These are phyloP conservation scores for Pteropus rufus DNA, from an alignment of 2,797 vertebrate species.

Conservation along the genomic window DNA sequence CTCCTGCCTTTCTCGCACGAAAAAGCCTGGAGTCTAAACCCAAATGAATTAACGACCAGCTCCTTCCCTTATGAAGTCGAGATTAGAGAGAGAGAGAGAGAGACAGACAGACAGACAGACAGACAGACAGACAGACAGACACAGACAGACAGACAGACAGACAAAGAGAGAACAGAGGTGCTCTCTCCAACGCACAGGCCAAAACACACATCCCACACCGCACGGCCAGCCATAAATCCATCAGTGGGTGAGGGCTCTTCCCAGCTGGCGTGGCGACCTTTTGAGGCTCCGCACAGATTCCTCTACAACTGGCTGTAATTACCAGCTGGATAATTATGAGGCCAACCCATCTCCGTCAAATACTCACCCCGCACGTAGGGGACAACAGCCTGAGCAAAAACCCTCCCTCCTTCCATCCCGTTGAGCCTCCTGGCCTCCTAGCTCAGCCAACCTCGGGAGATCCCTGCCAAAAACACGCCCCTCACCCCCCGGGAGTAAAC, in stretches of 20 bases:
- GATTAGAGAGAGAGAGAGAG: constrained; percentile 24
- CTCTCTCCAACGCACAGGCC: background rate
- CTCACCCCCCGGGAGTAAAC: background rate
- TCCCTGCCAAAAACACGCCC: background rate
- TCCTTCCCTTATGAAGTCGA: constrained; percentile 43
- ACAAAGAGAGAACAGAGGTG: background rate
- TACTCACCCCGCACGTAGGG: background rate
- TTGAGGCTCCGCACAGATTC: background rate
- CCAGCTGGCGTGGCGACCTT: background rate
- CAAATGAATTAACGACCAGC: background rate
- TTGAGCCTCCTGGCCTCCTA: background rate
- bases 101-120: background rate
- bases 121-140: background rate
- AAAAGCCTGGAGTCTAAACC: constrained; percentile 13
- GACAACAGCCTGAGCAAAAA: background rate
- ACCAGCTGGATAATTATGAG: constrained; percentile 43
- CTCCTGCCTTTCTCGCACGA: background rate
- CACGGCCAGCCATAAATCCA: background rate
- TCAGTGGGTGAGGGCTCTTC: background rate
- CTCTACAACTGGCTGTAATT: constrained; percentile 56
- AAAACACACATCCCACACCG: background rate
- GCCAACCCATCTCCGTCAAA: constrained; percentile 24
- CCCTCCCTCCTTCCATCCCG: background rate
- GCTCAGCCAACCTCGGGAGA: background rate
- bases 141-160: background rate